Conservation (phyloP, 2,113 vertebrate species). For the Hypanus sabinus region DNA sequence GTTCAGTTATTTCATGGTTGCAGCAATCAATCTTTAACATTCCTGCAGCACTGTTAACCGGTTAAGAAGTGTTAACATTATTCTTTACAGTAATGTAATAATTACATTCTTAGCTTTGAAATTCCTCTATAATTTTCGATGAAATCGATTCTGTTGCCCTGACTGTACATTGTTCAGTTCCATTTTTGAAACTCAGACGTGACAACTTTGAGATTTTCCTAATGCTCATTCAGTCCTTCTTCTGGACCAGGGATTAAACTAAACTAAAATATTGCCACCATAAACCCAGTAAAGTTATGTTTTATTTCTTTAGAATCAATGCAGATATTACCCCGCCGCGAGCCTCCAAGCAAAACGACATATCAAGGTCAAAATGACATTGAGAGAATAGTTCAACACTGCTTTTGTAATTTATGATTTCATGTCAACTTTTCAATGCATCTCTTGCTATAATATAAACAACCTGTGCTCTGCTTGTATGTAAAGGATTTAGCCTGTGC, state of each 20-base stretch:
- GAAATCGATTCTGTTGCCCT: neutral
- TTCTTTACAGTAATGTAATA: neutral
- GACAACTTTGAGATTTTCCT: neutral
- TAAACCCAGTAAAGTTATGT: neutral
- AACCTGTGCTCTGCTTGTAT: neutral
- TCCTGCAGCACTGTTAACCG: neutral
- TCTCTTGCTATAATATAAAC: constrained; percentile 2
- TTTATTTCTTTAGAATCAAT: neutral
- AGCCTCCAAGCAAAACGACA: neutral
- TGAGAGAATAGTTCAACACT: neutral
- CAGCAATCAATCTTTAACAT: neutral
- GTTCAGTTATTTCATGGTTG: neutral
- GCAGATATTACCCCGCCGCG: neutral
- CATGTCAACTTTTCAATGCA: neutral
- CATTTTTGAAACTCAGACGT: neutral
- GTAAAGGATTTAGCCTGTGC: too few relatives aligned
- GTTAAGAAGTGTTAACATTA: neutral
- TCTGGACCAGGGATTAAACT: neutral
- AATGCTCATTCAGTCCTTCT: too few relatives aligned
- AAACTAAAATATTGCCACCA: neutral
- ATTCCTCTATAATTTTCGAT: neutral
- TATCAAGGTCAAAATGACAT: neutral
- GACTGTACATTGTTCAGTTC: neutral
- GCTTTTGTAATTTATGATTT: neutral
- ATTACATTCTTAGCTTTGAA: neutral